A percentile compares a stretch with the other conserved stretches of the same genome.
Conservation (phyloP, 2,113 vertebrate species). For the Macquaria ambigua region DNA sequence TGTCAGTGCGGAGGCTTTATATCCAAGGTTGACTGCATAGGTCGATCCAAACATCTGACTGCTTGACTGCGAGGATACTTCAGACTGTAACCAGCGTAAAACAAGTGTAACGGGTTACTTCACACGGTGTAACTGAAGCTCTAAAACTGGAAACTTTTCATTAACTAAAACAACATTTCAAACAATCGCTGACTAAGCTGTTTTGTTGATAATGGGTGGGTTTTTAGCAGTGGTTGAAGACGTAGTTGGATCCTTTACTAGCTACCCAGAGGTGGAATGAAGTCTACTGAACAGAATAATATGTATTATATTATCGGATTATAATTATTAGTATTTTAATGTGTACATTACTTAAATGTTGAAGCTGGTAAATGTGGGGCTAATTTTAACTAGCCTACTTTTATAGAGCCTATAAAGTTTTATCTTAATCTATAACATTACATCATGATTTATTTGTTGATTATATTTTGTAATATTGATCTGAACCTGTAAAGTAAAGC, state of each 20-base stretch:
- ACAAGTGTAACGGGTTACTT: constrained; percentile 15
- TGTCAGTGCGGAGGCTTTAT: constrained; percentile 66
- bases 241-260: too few species aligned
- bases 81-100: not conserved
- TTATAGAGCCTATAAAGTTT: too few species aligned
- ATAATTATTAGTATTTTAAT: too few species aligned
- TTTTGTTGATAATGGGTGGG: not conserved
- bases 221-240: not conserved
- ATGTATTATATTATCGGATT: too few species aligned
- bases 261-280: not conserved
- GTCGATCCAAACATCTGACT: constrained; percentile 49
- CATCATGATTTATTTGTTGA: too few species aligned
- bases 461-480: too few species aligned
- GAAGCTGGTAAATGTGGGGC: too few species aligned
- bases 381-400: too few species aligned
- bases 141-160: not conserved
- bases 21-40: constrained; percentile 62
- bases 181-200: not conserved
- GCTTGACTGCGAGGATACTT: constrained; percentile 19
- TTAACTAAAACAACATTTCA: not conserved
- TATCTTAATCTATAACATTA: too few species aligned
- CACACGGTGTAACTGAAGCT: not conserved
- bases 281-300: too few species aligned
- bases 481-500: too few species aligned
- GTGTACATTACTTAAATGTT: too few species aligned